Evolutionary conservation across 2,888 invertebrate species (phyloP).

Genomic region (Creontiades dilutus): DNA sequence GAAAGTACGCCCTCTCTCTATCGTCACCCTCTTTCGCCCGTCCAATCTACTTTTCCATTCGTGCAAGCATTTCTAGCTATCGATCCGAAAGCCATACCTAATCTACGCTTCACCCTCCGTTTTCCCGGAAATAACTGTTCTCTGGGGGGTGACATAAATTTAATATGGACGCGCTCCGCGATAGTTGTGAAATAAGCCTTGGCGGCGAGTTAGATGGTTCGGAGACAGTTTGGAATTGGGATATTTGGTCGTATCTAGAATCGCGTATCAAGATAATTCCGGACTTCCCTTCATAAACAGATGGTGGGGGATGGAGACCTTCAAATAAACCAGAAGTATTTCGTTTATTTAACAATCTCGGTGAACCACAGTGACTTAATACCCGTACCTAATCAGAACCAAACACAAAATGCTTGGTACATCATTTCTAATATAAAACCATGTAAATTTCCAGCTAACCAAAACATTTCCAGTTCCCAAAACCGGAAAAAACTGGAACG

Average conservation of each 20-base stretch:
- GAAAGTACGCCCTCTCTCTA: neutral
- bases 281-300: no score
- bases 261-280: no score
- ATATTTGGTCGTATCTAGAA: neutral
- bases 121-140: conserved; percentile 2
- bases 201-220: neutral
- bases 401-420: no score
- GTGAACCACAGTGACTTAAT: no score
- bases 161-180: neutral
- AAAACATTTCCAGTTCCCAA: no score
- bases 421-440: no score
- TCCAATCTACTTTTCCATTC: conserved; percentile 14
- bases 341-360: no score
- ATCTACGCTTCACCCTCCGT: neutral
- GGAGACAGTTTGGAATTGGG: neutral
- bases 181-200: neutral
- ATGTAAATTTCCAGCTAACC: no score
- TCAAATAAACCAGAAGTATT: no score
- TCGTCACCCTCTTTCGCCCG: neutral
- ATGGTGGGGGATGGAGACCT: no score
- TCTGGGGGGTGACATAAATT: neutral
- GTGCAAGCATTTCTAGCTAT: conserved; percentile 12
- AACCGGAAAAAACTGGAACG: no score
- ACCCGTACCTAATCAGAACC: no score
- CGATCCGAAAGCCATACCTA: neutral